Conservation (phyloP, 2,113 vertebrate genomes). For the Synchiropus splendidus region DNA sequence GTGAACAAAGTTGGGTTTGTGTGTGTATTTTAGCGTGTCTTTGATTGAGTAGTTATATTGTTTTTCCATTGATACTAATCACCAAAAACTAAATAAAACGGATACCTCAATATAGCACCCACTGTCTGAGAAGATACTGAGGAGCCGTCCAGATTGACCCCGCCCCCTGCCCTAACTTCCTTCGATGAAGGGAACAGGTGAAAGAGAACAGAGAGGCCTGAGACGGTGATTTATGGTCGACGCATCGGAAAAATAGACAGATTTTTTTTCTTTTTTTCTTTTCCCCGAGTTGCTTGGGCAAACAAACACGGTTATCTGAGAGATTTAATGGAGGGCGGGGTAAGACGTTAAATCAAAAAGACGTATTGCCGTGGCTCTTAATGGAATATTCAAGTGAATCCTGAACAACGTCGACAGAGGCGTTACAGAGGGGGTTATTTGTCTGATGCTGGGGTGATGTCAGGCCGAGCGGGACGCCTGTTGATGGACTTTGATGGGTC, state of each 20-base stretch:
- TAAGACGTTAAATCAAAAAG: constrained; percentile 53
- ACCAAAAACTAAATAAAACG: no score
- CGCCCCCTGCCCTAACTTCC: no score
- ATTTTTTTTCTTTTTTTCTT: constrained; percentile 19
- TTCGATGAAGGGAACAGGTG: no score
- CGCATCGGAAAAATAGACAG: constrained; percentile 36
- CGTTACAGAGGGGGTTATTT: constrained; percentile 52
- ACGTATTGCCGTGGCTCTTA: constrained; percentile 39
- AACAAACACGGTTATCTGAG: constrained; percentile 43
- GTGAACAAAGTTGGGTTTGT: no score
- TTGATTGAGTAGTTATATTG: no score
- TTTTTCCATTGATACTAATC: no score
- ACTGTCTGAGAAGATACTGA: no score
- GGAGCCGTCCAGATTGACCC: no score
- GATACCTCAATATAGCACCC: no score
- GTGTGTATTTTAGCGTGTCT: no score
- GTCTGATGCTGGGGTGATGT: constrained; percentile 47
- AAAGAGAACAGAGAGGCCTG: no score
- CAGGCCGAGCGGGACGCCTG: constrained; percentile 33
- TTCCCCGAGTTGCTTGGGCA: constrained; percentile 29
- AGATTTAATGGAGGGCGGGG: constrained; percentile 43
- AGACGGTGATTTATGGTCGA: constrained; percentile 38
- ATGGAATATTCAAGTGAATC: constrained; percentile 60
- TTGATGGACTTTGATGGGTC: constrained; percentile 57
- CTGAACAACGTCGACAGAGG: constrained; percentile 46